phyloP scores from a whole-genome alignment of 2,797 vertebrate genomes.

The Trematomus bernacchii region DNA sequence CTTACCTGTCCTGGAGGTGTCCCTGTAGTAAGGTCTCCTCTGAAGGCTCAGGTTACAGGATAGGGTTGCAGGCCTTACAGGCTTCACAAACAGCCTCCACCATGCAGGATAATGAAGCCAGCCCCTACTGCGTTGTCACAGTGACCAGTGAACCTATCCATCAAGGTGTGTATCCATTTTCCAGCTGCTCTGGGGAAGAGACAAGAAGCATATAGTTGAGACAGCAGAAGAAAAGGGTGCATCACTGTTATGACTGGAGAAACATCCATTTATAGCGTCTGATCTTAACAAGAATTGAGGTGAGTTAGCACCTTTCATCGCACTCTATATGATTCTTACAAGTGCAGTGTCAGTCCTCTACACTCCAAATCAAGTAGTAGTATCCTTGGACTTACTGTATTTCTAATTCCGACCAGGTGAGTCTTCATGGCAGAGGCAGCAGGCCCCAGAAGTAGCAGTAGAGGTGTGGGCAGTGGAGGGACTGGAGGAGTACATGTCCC shows the following conservation, averaged over 20 bases:
- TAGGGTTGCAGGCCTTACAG: constrained; percentile 60
- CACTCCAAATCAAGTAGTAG: not conserved
- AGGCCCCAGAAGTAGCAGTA: constrained; percentile 42
- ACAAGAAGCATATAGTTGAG: constrained; percentile 14
- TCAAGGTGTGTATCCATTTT: constrained; percentile 59
- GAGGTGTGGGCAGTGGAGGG: constrained; percentile 53
- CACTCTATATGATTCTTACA: not conserved
- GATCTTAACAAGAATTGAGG: constrained; percentile 12
- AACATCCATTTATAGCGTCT: constrained; percentile 17
- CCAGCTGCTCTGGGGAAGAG: constrained; percentile 26
- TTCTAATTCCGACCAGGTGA: constrained; percentile 17
- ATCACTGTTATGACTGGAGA: not conserved
- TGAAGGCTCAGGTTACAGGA: constrained; percentile 69
- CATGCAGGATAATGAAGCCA: constrained; percentile 36
- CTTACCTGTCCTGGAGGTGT: constrained; percentile 56
- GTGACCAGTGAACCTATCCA: constrained; percentile 36
- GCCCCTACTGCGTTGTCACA: constrained; percentile 33
- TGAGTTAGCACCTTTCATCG: constrained; percentile 37
- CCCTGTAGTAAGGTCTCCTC: constrained; percentile 29
- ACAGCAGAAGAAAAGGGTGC: not conserved
- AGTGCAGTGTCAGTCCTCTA: constrained; percentile 5
- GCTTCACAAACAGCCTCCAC: constrained; percentile 33
- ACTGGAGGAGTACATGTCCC: constrained; percentile 65
- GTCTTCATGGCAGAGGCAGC: constrained; percentile 79
- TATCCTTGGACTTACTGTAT: not conserved